phyloP scores from a whole-genome alignment of 2,888 invertebrate genomes.

The Thumatha senex region DNA sequence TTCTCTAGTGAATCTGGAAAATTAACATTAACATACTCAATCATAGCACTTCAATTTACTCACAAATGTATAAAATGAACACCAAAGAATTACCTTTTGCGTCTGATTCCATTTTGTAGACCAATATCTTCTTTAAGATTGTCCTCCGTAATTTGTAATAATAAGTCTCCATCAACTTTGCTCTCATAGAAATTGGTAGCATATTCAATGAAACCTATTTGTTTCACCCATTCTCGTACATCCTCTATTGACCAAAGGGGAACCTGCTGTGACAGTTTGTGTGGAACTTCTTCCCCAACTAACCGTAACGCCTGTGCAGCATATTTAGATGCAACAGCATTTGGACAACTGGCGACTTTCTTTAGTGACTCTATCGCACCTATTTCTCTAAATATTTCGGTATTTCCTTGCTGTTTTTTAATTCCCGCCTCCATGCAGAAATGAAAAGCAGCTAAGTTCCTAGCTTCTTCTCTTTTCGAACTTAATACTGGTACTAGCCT shows the following conservation, averaged over 20 bases:
- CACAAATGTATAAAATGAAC: neutral
- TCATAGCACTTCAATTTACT: neutral
- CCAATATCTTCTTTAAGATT: constrained; percentile 97
- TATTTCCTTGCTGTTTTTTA: constrained; percentile 96
- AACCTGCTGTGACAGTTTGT: constrained; percentile 98
- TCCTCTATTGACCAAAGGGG: constrained; percentile 99
- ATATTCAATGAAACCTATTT: constrained; percentile 96
- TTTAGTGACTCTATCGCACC: constrained; percentile 97
- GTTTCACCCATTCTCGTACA: constrained; percentile 98
- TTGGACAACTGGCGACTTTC: constrained; percentile 98
- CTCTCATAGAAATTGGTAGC: constrained; percentile 93
- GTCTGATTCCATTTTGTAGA: constrained; percentile 95
- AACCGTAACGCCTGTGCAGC: constrained; percentile 95
- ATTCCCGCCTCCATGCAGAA: constrained; percentile 99
- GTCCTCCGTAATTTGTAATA: constrained; percentile 95
- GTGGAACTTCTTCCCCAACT: constrained; percentile 98
- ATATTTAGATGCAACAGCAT: constrained; percentile 98
- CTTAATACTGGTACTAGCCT: constrained; percentile 96
- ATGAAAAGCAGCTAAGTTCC: constrained; percentile 98
- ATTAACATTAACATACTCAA: neutral
- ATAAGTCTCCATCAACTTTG: constrained; percentile 97
- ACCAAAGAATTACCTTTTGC: constrained; percentile 86
- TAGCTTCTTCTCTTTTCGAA: constrained; percentile 97
- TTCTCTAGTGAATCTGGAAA: constrained; percentile 93
- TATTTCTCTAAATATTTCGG: constrained; percentile 95